These are phyloP conservation scores for Gadus chalcogrammus DNA, from an alignment of 2,113 vertebrate species.

Conservation along the genomic window DNA sequence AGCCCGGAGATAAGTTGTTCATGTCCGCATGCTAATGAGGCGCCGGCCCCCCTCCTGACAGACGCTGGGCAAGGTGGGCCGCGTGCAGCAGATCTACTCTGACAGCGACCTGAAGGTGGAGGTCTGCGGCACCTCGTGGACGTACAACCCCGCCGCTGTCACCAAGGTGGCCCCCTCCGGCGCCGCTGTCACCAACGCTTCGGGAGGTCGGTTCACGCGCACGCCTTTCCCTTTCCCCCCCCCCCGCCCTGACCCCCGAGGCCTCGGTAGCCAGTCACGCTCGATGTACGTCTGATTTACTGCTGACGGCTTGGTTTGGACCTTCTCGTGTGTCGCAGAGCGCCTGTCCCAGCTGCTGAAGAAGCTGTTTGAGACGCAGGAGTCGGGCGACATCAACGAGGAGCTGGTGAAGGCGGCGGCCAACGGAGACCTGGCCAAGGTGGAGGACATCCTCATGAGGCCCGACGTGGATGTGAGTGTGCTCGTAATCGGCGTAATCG, in stretches of 20 bases:
- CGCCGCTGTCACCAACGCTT: conserved; percentile 95
- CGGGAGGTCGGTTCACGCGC: conserved; percentile 79
- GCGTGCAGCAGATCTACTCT: conserved; percentile 98
- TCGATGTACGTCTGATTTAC: background rate
- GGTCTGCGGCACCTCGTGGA: conserved; percentile 99
- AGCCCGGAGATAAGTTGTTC: no score
- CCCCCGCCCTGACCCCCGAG: background rate
- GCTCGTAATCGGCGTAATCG: background rate
- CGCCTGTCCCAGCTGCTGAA: conserved; percentile 95
- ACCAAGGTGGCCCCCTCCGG: conserved; percentile 96
- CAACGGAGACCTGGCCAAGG: conserved; percentile 96
- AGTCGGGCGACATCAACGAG: conserved; percentile 98
- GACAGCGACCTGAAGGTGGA: conserved; percentile 99
- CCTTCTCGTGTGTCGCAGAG: conserved; percentile 69
- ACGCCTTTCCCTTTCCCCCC: background rate
- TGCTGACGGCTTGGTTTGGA: background rate
- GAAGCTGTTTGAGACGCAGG: conserved; percentile 98
- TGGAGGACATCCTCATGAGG: conserved; percentile 95
- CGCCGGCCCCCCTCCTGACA: conserved; percentile 58
- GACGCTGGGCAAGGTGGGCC: conserved; percentile 98
- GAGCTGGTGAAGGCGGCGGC: conserved; percentile 98
- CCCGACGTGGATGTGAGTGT: conserved; percentile 91
- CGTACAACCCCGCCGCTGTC: conserved; percentile 96
- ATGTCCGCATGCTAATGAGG: conserved; percentile 34
- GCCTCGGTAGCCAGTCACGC: background rate